Evolutionary conservation across 23 tunicate genomes (phyloP).

Genomic region (Trididemnum clinides): DNA sequence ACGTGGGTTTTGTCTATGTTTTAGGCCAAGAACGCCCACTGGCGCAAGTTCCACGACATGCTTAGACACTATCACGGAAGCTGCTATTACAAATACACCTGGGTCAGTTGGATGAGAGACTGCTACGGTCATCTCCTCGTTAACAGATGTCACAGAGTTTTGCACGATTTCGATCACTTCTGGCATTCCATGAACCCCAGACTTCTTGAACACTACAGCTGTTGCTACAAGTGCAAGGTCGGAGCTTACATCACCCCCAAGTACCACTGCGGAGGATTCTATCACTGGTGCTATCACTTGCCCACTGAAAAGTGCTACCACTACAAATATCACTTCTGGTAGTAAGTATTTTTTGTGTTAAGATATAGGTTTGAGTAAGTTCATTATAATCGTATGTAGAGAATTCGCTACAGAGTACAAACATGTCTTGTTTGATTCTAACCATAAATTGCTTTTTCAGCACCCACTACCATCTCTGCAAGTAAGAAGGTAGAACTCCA

Average conservation of each 20-base stretch:
- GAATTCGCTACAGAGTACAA: too few relatives aligned
- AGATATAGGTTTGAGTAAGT: too few relatives aligned
- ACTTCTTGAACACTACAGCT: conserved; percentile 39
- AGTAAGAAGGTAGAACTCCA: too few relatives aligned
- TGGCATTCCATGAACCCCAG: conserved; percentile 33
- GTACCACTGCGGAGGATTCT: conserved; percentile 18
- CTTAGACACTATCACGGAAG: conserved; percentile 27
- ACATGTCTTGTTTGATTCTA: too few relatives aligned
- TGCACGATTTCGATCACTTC: conserved; percentile 37
- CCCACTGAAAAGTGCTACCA: conserved; percentile 25
- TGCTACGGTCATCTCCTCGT: conserved; percentile 26
- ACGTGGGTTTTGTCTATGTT: not conserved
- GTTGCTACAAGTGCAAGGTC: conserved; percentile 43
- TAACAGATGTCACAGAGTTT: not conserved
- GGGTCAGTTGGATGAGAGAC: not conserved
- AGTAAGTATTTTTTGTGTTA: conserved; percentile 17
- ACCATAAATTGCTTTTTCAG: too few relatives aligned
- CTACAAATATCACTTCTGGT: conserved; percentile 29
- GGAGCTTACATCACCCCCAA: conserved; percentile 14
- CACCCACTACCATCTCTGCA: too few relatives aligned
- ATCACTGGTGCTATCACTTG: conserved; percentile 17
- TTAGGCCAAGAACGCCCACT: conserved; percentile 50
- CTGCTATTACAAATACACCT: conserved; percentile 16
- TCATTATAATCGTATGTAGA: too few relatives aligned
- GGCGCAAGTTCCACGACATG: conserved; percentile 24